Base-by-base conservation (phyloP, 92 coral and sea anemone genomes). In the Zoanthus sociatus region DNA sequence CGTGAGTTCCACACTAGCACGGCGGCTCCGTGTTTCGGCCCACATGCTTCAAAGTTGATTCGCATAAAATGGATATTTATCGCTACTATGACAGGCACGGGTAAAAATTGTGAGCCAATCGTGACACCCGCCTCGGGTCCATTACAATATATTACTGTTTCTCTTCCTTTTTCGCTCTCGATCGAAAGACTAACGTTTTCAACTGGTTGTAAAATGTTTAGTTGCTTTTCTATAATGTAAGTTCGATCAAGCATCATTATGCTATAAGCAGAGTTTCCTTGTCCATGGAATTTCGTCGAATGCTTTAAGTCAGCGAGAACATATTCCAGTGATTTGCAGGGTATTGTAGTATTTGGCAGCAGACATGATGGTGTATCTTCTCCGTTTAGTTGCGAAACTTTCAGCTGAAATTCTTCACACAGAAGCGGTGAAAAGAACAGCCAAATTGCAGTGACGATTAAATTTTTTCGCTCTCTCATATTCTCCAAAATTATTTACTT, bases 41-140 rank as follows among this genome's bases (percentile, higher is more conserved):
- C 89, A 54, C 98, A 95, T n/a, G 88, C 56, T 69, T 90, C 86
- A 88, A 96, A 96, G 72, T 78, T 84, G 11, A 96, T 66, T 21
- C 94, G 91, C 16, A 79, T 58, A 17, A 94, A 84, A 60, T 72
- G 58, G 20, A 94, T 54, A 74, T 92, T 90, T 15, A 56, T 60
- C 6, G 98, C 89, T 17, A 73, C 16, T 17, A 63, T 51, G 70
- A 63, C 45, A 7, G 44, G 44, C 13, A 13, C 73, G 3, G 78
- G 72, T 0, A 78, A 9, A 77, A 73, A 77, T 58, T 82, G 75
- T 1, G 73, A 83, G 16, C 95, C 98, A 14, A 94, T 46, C 26
- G 83, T 85, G 13, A 94, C 66, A 17, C 93, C 92, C 37, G 93
- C 90, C 32, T 76, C 73, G 0, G 74, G 26, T 54, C 32, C 31